Evolutionary conservation across 2,113 vertebrate genomes (phyloP).

Genomic region (Mus musculus): GRCm39 chr12:58518001-58518500

Average conservation of each 20-base stretch:
- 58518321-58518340: slow-evolving; percentile 7
- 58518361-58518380: neutral
- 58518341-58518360: neutral
- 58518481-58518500: neutral
- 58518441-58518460: neutral
- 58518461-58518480: neutral
- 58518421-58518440: neutral
- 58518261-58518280: neutral
- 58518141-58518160: neutral
- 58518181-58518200: slow-evolving; percentile 41
- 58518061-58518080: neutral
- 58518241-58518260: neutral
- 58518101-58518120: slow-evolving; percentile 16
- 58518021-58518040: neutral
- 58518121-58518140: neutral
- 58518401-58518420: neutral
- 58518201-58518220: slow-evolving; percentile 27
- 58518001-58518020: neutral
- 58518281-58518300: neutral
- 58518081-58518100: neutral
- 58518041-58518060: neutral
- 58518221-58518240: neutral
- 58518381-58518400: neutral
- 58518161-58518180: neutral
- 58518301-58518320: neutral